phyloP scores from a whole-genome alignment of 2,797 vertebrate species.

The Megaceryle alcyon region DNA sequence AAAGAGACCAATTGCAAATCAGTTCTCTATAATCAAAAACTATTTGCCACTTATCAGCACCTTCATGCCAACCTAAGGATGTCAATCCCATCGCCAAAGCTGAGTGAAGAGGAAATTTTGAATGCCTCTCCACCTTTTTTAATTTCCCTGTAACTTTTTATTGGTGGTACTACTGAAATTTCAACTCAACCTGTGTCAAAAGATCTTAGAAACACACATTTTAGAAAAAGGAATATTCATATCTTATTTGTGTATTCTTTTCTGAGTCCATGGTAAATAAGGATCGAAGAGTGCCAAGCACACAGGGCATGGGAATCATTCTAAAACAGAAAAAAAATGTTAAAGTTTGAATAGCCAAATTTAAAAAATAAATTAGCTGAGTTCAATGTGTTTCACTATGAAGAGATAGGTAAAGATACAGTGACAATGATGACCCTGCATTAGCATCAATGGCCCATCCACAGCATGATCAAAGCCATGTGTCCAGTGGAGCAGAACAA shows the following conservation, averaged over 20 bases:
- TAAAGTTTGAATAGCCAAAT: neutral
- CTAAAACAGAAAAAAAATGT: neutral
- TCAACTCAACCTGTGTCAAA: neutral
- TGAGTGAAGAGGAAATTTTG: neutral
- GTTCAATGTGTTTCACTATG: neutral
- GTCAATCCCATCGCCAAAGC: neutral
- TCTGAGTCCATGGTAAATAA: neutral
- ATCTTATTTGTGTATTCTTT: neutral
- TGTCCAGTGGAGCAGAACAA: neutral
- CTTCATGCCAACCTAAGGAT: neutral
- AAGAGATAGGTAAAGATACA: neutral
- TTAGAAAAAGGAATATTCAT: neutral
- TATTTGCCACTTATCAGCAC: neutral
- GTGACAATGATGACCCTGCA: neutral
- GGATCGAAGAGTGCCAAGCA: neutral
- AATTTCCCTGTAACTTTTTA: neutral
- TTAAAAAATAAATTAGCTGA: neutral
- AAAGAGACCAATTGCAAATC: neutral
- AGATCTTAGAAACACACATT: neutral
- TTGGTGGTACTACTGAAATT: neutral
- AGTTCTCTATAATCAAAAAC: neutral
- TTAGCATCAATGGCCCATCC: neutral
- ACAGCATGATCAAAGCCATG: neutral
- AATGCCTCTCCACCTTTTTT: neutral
- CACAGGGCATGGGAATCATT: neutral